phyloP scores from a whole-genome alignment of 2,797 vertebrate species.

The Ctenopoma kingsleyae region DNA sequence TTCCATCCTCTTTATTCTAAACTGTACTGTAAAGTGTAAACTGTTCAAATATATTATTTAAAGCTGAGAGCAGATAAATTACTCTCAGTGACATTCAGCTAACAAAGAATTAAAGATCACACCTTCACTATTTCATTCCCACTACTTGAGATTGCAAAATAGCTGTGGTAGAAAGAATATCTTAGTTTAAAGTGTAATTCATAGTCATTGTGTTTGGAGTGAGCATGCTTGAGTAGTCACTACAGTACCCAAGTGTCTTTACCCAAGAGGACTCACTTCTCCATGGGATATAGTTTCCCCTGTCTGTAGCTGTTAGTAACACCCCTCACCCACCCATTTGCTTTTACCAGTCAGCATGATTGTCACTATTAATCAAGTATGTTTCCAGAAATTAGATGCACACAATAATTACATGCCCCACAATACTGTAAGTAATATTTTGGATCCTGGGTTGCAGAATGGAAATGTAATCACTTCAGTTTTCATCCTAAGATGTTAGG shows the following conservation, averaged over 20 bases:
- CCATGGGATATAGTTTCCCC: slow-evolving; percentile 37
- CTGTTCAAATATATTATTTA: slow-evolving; percentile 6
- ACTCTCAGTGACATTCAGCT: not conserved
- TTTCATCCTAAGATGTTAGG: slow-evolving; percentile 4
- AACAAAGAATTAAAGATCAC: slow-evolving; percentile 1
- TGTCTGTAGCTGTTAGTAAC: slow-evolving; percentile 52
- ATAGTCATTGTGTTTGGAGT: slow-evolving; percentile 30
- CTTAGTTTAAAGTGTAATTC: slow-evolving; percentile 26
- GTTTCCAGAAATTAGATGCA: slow-evolving; percentile 27
- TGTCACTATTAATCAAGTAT: slow-evolving; percentile 56
- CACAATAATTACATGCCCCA: slow-evolving; percentile 22
- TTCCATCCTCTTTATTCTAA: slow-evolving; percentile 29
- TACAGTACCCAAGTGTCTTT: slow-evolving; percentile 25
- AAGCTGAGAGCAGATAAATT: not conserved
- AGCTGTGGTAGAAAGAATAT: not conserved
- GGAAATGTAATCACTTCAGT: slow-evolving; percentile 13
- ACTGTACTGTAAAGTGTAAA: slow-evolving; percentile 7
- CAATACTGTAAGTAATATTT: slow-evolving; percentile 24
- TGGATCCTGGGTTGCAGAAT: not conserved
- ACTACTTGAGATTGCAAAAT: not conserved
- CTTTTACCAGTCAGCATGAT: slow-evolving; percentile 65
- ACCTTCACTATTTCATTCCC: not conserved
- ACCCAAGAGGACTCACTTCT: slow-evolving; percentile 48
- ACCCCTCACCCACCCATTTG: slow-evolving; percentile 50
- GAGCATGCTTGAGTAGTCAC: slow-evolving; percentile 30